Evolutionary conservation across 2,888 invertebrate species (phyloP), one percentile per base, ranked within the genome.

Genomic region (Eristalinus sepulchralis): DNA sequence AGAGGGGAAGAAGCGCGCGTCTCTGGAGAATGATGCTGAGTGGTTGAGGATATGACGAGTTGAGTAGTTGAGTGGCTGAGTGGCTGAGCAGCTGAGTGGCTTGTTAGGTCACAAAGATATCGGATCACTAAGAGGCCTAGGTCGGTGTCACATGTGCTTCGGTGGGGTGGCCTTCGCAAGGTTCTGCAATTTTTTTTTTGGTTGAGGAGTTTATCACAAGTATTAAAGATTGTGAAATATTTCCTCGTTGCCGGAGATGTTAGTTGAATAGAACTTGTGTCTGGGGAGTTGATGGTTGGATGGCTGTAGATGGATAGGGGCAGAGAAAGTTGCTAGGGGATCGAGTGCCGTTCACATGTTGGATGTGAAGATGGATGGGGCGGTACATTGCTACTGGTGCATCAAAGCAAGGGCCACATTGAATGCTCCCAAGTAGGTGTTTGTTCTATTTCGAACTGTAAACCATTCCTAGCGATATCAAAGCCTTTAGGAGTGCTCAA

Each of bases 11-110:
- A n/a, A n/a, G n/a, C n/a, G 27, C 27, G 6, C 10, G 33, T 67
- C 67, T 67, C 55, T 55, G 5, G 67, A 53, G 62, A 8, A 60
- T 27, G 17, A 36, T 47, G n/a, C 22, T 62, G 22, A 39, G 60
- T 47, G 31, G 47, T 22, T 47, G 47, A 6, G 17, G 17, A 47
- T n/a, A 47, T 47, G 47, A 47, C 17, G 8, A 47, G 47, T 47
- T 47, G 47, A 47, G 47, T 47, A 34, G 34, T 34, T 34, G 34
- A 34, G 34, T 34, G 34, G 34, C 10, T 34, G 34, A 34, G 34
- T 34, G 34, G 34, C 34, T 34, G 34, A 34, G 31, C 31, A n/a
- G 39, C 39, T 39, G 39, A 39, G 47, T 47, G 17, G 17, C 47
- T 47, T 47, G 47, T 47, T 47, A 47, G 47, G 47, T 47, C 47